Base-by-base conservation (phyloP, 2,797 vertebrate genomes). In the Spondyliosoma cantharus region DNA sequence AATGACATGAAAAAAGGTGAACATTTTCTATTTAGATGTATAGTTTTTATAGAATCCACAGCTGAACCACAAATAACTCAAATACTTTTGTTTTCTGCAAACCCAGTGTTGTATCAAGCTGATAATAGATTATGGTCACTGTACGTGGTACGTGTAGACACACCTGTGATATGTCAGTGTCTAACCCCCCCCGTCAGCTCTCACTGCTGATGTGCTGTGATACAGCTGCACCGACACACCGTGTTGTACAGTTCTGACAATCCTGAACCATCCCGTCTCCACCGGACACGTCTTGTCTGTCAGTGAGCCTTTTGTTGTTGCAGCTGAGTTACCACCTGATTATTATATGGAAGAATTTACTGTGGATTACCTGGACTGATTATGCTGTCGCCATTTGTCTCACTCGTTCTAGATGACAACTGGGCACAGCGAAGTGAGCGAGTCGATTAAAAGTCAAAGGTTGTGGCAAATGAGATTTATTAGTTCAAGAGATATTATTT, bases 21-120 rank as follows among this genome's bases (percentile, higher is more conserved):
- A 82, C 27, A 15, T 92, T 92, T 92, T 92, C 75, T 91, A 92
- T 90, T 84, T 85, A 88, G 49, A 90, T 91, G 81, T 89, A 83
- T 78, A 89, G 88, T 88, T 92, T 90, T 92, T 92, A 88, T 91
- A 91, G 78, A 76, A 27, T 84, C 74, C 32, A 54, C 32, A 57
- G 49, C 56, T 69, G n/a, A 13, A 71, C 45, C 73, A 37, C 43
- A 63, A 62, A 49, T 32, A 52, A 58, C 3, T 69, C 22, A 48
- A 29, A 57, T 17, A 29, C 20, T 52, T 76, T 72, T 76, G 71
- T 83, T 85, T 69, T 25, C 82, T 81, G 63, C 64, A 66, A 74
- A 74, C 64, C 59, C 76, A 77, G 83, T 81, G 85, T 87, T 81
- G 80, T 81, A 63, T 76, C 68, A 48, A 73, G 71, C 62, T 62